Evolutionary conservation across 2,797 vertebrate genomes (phyloP).

Genomic region (Malacoraja senta): DNA sequence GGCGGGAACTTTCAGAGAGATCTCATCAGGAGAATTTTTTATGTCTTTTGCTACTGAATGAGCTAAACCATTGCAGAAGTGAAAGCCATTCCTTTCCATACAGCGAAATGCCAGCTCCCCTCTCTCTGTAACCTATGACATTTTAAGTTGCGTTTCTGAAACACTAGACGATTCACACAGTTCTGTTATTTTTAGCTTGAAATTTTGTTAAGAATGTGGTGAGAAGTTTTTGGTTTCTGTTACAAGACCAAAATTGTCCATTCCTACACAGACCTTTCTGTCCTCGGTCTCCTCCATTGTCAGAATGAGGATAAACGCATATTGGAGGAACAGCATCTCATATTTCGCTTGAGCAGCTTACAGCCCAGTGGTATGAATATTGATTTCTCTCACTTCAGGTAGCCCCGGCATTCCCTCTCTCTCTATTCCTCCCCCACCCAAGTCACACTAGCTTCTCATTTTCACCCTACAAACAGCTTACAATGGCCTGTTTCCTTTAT

Average conservation of each 20-base stretch:
- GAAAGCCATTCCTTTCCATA: not conserved
- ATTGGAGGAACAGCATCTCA: too few species aligned
- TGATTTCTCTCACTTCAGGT: too few species aligned
- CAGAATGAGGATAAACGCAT: too few species aligned
- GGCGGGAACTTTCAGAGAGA: not conserved
- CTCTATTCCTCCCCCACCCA: too few species aligned
- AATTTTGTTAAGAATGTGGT: not conserved
- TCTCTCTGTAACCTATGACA: not conserved
- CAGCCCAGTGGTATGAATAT: too few species aligned
- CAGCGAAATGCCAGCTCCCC: not conserved
- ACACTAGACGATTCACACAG: not conserved
- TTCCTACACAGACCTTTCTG: too few species aligned
- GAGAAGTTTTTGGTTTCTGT: not conserved
- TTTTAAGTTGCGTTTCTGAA: not conserved
- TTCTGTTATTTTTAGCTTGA: slow-evolving; percentile 12
- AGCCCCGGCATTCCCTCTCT: too few species aligned
- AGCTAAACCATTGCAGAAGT: not conserved
- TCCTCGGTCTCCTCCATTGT: too few species aligned
- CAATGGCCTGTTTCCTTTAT: too few species aligned
- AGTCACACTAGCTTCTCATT: too few species aligned
- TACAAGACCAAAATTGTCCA: not conserved
- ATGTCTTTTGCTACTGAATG: not conserved
- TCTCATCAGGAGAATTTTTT: not conserved
- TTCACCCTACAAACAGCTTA: too few species aligned
- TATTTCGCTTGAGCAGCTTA: too few species aligned